Evolutionary conservation across 37 sponge, comb jelly and placozoan species (phyloP).

Genomic region (Eunapius fragilis): DNA sequence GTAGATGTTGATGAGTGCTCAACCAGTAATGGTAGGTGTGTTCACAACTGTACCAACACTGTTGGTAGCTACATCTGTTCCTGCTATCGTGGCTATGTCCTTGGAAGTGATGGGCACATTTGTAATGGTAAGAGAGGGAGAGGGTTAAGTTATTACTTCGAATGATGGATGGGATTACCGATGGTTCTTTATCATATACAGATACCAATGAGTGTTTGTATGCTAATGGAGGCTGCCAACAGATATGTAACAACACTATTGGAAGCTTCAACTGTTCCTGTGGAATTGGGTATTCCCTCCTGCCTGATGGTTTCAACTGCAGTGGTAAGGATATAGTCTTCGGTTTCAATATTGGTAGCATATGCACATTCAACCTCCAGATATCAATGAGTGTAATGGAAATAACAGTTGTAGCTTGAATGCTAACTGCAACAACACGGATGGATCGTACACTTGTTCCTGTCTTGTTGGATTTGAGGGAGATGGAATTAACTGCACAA

Average conservation of each 20-base stretch:
- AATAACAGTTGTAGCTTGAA: background rate
- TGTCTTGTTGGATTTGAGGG: constrained; percentile 31
- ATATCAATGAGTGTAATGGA: constrained; percentile 20
- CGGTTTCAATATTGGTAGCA: background rate
- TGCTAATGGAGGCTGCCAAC: constrained; percentile 47
- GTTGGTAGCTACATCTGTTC: constrained; percentile 57
- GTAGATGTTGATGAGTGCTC: constrained; percentile 54
- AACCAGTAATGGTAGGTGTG: constrained; percentile 51
- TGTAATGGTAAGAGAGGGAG: background rate
- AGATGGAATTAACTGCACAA: constrained; percentile 33
- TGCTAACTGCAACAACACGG: constrained; percentile 13
- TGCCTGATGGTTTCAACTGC: constrained; percentile 1
- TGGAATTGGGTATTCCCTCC: constrained; percentile 3
- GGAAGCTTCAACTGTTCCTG: constrained; percentile 48
- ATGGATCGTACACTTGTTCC: background rate
- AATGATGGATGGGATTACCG: background rate
- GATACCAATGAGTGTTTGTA: constrained; percentile 42
- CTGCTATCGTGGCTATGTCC: background rate
- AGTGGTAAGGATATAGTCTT: background rate
- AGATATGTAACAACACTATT: constrained; percentile 22
- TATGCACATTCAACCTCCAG: too few species aligned
- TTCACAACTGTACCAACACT: constrained; percentile 39
- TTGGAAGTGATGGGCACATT: constrained; percentile 2
- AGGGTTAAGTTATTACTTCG: background rate
- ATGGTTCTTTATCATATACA: background rate